Evolutionary conservation across 2,113 vertebrate genomes (phyloP).

Genomic region (Oenanthe melanoleuca): DNA sequence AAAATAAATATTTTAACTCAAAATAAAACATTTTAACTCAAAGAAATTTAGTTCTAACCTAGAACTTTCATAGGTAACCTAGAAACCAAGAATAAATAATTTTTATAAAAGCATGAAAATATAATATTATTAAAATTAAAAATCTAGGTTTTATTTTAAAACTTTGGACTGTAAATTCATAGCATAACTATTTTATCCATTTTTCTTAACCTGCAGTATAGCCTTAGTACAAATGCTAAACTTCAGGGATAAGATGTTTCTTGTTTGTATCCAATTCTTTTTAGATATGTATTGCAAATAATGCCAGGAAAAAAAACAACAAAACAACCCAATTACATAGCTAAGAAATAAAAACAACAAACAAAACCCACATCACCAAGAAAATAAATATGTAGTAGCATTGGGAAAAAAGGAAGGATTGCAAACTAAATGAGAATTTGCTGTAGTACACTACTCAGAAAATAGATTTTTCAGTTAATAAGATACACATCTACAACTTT

Average conservation of each 20-base stretch:
- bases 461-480: neutral
- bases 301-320: rapidly evolving
- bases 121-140: neutral
- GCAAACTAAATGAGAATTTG: neutral
- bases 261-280: neutral
- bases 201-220: neutral
- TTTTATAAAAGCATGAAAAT: neutral
- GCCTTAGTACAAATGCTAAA: neutral
- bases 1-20: neutral
- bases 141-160: neutral
- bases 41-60: neutral
- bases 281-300: neutral
- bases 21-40: neutral
- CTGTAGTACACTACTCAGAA: neutral
- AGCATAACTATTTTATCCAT: rapidly evolving
- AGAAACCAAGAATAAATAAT: neutral
- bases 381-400: neutral
- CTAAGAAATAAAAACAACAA: neutral
- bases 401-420: neutral
- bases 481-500: neutral
- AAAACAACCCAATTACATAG: neutral
- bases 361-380: neutral
- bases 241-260: rapidly evolving
- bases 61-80: no score
- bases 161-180: neutral